Conservation (phyloP, 2,888 invertebrate genomes). For the Torymus texanus region DNA sequence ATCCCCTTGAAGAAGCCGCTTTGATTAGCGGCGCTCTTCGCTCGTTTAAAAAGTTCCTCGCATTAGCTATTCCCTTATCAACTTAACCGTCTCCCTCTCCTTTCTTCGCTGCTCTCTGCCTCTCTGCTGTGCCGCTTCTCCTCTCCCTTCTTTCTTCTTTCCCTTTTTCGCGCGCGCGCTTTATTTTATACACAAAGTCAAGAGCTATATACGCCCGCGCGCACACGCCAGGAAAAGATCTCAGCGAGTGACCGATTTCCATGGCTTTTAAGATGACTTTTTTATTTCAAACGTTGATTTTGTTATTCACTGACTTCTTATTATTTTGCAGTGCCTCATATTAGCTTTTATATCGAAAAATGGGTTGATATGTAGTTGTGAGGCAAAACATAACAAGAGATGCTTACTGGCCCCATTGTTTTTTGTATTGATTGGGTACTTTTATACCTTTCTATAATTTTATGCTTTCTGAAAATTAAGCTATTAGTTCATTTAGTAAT, state of each 20-base stretch:
- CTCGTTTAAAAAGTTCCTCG: slow-evolving; percentile 49
- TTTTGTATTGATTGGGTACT: too few relatives aligned
- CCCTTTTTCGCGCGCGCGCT: neutral
- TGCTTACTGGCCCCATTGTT: too few relatives aligned
- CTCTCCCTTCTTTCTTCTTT: neutral
- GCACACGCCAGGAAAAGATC: slow-evolving; percentile 1
- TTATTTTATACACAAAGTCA: slow-evolving; percentile 27
- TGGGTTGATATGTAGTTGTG: too few relatives aligned
- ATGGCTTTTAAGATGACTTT: slow-evolving; percentile 10
- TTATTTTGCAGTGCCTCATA: neutral
- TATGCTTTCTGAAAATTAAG: too few relatives aligned
- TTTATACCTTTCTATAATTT: too few relatives aligned
- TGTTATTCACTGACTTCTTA: neutral
- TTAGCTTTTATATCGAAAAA: too few relatives aligned
- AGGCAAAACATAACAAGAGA: too few relatives aligned
- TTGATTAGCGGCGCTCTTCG: slow-evolving; percentile 50
- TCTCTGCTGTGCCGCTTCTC: too few relatives aligned
- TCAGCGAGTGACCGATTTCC: slow-evolving; percentile 12
- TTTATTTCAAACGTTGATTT: neutral
- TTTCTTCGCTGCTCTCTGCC: neutral
- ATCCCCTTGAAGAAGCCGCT: slow-evolving; percentile 52
- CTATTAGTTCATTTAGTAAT: too few relatives aligned
- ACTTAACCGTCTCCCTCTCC: slow-evolving; percentile 32
- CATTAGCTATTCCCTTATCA: slow-evolving; percentile 53
- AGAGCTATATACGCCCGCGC: neutral